Conservation (phyloP, 2,113 vertebrate species). For the Pardalotus punctatus region DNA sequence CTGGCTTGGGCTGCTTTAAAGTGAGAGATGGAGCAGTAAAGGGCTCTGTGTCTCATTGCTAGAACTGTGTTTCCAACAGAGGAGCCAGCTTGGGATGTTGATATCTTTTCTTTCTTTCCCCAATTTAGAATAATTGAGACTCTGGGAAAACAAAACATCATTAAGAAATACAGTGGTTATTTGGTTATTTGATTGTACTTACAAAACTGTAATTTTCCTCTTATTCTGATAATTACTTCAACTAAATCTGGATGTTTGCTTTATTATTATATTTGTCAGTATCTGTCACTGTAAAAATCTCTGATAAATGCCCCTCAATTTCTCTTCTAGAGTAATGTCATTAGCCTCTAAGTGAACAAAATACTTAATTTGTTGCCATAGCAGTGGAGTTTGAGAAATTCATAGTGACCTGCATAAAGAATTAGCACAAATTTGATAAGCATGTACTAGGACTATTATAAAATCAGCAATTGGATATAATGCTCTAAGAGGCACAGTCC, state of each 20-base stretch:
- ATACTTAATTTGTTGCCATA: constrained; percentile 51
- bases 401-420: neutral
- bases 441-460: neutral
- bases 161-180: neutral
- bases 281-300: constrained; percentile 2
- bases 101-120: neutral
- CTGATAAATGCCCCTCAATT: neutral
- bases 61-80: neutral
- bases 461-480: neutral
- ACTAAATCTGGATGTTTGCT: neutral
- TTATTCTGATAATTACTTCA: neutral
- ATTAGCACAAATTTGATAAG: neutral
- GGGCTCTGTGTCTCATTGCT: neutral
- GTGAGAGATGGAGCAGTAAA: neutral
- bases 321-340: constrained; percentile 19
- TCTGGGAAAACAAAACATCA: accelerated
- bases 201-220: neutral
- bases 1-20: neutral
- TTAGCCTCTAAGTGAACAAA: constrained; percentile 31
- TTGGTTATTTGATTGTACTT: neutral
- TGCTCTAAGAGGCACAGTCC: neutral
- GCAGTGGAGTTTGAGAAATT: constrained; percentile 1
- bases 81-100: neutral
- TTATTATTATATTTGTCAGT: constrained; percentile 19
- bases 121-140: neutral